Percentiles rank a stretch among this genome's conserved stretches.
phyloP scores from a whole-genome alignment of 2,797 vertebrate species.

The Heteromormyrus szaboi region DNA sequence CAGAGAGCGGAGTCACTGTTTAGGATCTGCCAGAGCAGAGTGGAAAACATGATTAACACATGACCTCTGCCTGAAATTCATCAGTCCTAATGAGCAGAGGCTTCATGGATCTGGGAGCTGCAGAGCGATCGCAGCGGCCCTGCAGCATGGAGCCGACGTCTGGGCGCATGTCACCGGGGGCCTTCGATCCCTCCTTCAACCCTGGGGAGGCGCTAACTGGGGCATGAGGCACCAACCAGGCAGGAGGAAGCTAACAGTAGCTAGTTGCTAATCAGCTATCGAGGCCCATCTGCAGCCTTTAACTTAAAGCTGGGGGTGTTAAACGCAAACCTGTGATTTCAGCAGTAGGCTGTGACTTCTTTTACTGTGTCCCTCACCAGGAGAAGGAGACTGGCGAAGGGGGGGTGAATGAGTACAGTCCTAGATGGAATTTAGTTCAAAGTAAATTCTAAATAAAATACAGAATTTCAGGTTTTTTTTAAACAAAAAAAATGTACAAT shows the following conservation, averaged over 20 bases:
- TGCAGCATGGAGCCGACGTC: neutral
- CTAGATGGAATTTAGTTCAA: neutral
- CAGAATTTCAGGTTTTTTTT: neutral
- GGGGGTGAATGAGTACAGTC: neutral
- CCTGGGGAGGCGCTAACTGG: neutral
- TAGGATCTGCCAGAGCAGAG: neutral
- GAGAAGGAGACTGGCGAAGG: neutral
- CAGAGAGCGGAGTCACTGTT: neutral
- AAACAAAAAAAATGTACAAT: neutral
- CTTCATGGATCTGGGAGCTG: neutral
- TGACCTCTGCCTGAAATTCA: neutral
- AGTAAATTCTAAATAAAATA: neutral
- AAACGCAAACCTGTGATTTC: neutral
- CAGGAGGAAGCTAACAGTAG: neutral
- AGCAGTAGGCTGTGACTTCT: neutral
- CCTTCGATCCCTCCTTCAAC: neutral
- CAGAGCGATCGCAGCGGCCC: neutral
- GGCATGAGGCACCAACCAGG: neutral
- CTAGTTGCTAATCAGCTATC: neutral
- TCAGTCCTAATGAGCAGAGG: neutral
- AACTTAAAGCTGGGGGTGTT: neutral
- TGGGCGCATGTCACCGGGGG: neutral
- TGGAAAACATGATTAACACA: constrained; percentile 17
- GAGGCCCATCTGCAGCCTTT: neutral
- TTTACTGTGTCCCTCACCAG: neutral